Percentiles rank a stretch among this genome's conserved stretches.
Evolutionary conservation across 2,113 vertebrate genomes (phyloP).

Genomic region (Isurus oxyrinchus): DNA sequence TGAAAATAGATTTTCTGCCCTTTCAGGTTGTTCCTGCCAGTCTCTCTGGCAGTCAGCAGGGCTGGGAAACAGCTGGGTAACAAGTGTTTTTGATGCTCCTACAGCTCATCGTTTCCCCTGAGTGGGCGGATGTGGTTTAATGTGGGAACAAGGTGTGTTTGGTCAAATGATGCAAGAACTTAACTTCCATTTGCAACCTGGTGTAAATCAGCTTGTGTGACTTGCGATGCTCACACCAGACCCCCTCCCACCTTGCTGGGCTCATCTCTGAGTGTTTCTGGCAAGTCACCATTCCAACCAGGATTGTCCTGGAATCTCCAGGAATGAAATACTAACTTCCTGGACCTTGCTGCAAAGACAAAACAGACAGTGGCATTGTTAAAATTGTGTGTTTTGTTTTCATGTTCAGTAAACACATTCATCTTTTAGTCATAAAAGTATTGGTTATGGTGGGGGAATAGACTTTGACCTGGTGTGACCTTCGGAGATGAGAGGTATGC

Average conservation of each 20-base stretch:
- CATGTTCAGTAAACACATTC: neutral
- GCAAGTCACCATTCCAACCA: neutral
- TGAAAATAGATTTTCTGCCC: neutral
- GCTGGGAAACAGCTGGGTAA: neutral
- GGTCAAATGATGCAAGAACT: neutral
- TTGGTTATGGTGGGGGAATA: no score
- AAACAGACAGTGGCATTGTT: neutral
- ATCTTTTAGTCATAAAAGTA: no score
- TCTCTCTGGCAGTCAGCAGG: no score
- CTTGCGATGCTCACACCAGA: neutral
- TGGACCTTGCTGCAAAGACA: neutral
- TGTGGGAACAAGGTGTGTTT: neutral
- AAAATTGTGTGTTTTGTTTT: neutral
- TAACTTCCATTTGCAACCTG: neutral
- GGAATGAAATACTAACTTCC: neutral
- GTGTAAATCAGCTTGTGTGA: neutral
- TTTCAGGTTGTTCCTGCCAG: no score
- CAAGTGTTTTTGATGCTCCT: neutral
- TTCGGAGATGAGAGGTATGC: no score
- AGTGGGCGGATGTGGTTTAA: neutral
- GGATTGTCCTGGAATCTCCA: neutral
- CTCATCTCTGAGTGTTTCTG: neutral
- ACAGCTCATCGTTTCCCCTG: neutral
- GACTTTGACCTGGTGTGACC: no score
- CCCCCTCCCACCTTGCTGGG: neutral